phyloP scores from a whole-genome alignment of 37 sponge, comb jelly and placozoan species.

The Beroe ovata region DNA sequence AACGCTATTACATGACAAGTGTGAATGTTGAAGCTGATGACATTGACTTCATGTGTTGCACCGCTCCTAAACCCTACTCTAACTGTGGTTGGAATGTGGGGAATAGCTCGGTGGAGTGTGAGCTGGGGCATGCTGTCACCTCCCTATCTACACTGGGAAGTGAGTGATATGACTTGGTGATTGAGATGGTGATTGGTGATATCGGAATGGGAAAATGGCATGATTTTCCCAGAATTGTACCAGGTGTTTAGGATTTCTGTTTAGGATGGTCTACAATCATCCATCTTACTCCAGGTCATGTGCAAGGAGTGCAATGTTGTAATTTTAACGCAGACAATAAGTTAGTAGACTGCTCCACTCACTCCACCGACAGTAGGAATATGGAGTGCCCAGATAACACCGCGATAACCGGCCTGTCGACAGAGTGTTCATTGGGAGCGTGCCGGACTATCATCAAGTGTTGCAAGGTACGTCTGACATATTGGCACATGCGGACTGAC shows the following conservation, averaged over 20 bases:
- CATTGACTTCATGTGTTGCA: not conserved
- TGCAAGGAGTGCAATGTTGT: constrained; percentile 4
- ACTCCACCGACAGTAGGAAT: not conserved
- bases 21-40: not conserved
- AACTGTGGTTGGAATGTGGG: not conserved
- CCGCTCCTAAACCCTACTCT: constrained; percentile 16
- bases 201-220: too few species aligned
- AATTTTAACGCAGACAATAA: not conserved
- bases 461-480: constrained; percentile 18
- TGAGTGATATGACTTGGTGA: not conserved
- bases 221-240: too few species aligned
- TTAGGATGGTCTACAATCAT: too few species aligned
- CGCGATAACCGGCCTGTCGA: not conserved
- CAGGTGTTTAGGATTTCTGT: too few species aligned
- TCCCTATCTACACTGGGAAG: not conserved
- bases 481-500: too few species aligned
- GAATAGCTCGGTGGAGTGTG: constrained; percentile 4
- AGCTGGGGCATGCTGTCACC: not conserved
- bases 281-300: not conserved
- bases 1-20: not conserved
- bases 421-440: not conserved
- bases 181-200: too few species aligned
- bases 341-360: not conserved
- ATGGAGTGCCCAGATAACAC: constrained; percentile 3
- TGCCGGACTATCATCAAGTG: constrained; percentile 10